These are phyloP conservation scores for Napeogenes inachia DNA, from an alignment of 2,888 invertebrate species.

Conservation along the genomic window DNA sequence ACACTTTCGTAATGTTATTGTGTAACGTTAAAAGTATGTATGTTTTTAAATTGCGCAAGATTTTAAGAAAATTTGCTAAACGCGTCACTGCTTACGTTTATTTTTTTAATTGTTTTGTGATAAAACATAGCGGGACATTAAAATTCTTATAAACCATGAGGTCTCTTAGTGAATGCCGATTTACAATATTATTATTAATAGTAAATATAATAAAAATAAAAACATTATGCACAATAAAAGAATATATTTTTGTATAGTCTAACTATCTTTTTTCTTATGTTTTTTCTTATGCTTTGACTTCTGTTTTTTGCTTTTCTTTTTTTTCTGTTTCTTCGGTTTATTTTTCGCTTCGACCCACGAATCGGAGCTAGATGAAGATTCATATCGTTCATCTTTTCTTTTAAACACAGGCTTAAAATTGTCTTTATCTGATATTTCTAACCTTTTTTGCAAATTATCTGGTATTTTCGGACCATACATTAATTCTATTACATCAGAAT, in stretches of 20 bases:
- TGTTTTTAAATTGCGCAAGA: slow-evolving; percentile 47
- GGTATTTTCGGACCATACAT: slow-evolving; percentile 80
- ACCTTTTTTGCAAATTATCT: slow-evolving; percentile 53
- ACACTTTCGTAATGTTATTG: slow-evolving; percentile 49
- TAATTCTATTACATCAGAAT: slow-evolving; percentile 34
- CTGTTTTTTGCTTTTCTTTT: slow-evolving; percentile 69
- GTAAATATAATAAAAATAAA: not conserved
- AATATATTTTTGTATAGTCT: slow-evolving; percentile 8
- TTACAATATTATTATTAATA: too few species aligned
- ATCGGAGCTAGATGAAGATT: slow-evolving; percentile 61
- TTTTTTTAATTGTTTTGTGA: not conserved
- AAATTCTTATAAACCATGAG: too few species aligned
- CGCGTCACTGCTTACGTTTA: slow-evolving; percentile 1
- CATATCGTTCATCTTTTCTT: slow-evolving; percentile 36
- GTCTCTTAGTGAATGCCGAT: too few species aligned
- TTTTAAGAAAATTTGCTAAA: slow-evolving; percentile 37
- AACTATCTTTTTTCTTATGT: slow-evolving; percentile 63
- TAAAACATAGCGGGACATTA: too few species aligned
- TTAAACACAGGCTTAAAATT: slow-evolving; percentile 42
- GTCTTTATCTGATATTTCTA: slow-evolving; percentile 33
- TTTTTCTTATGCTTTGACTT: slow-evolving; percentile 67
- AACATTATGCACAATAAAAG: not conserved
- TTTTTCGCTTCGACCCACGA: slow-evolving; percentile 73
- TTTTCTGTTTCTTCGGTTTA: slow-evolving; percentile 56
- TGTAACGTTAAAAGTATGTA: slow-evolving; percentile 52